A percentile compares a stretch with the other conserved stretches of the same genome.
Conservation (phyloP, 2,113 vertebrate species). For the Sapajus apella region DNA sequence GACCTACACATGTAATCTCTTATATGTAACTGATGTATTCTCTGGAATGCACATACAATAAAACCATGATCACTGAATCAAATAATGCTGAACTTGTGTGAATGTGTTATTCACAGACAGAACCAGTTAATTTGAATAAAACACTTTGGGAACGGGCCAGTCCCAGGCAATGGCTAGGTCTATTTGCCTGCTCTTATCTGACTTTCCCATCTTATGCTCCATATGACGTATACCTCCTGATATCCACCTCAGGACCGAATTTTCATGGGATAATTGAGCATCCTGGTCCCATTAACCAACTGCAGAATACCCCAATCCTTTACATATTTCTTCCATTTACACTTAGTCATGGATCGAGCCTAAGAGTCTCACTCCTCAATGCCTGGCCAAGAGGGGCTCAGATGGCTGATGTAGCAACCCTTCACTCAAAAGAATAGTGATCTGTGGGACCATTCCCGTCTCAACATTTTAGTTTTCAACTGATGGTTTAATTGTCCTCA, state of each 20-base stretch:
- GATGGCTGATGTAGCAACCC: neutral
- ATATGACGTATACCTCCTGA: neutral
- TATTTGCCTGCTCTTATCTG: neutral
- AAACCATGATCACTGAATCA: neutral
- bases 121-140: neutral
- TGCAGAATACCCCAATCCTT: neutral
- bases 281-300: neutral
- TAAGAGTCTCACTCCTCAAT: neutral
- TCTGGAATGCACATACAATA: neutral
- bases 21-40: neutral
- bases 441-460: neutral
- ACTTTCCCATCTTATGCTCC: neutral
- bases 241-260: neutral
- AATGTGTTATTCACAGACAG: neutral
- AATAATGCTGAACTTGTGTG: slow-evolving; percentile 3
- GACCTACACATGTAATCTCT: neutral
- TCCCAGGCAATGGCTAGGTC: neutral
- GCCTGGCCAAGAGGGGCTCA: neutral
- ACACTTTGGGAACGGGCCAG: neutral
- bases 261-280: neutral
- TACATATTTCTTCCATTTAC: neutral
- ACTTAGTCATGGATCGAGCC: neutral
- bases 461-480: slow-evolving; percentile 15
- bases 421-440: neutral
- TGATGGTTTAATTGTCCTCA: slow-evolving; percentile 23